Evolutionary conservation across 2,113 vertebrate species (phyloP).

Genomic region (Deroptyus accipitrinus): DNA sequence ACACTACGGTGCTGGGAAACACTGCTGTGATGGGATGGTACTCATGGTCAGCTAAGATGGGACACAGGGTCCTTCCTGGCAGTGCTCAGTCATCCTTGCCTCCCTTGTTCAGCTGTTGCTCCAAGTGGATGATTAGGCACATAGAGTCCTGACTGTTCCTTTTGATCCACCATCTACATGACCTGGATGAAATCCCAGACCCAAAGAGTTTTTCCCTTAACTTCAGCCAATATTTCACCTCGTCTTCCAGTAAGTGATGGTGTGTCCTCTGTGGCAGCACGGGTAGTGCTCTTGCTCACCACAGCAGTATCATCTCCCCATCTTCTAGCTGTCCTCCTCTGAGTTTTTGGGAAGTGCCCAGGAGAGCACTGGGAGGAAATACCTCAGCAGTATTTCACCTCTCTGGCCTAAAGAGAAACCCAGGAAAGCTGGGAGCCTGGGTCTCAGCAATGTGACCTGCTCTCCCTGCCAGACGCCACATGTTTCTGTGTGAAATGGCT

Average conservation of each 20-base stretch:
- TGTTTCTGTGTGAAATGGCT: not conserved
- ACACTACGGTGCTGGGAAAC: not conserved
- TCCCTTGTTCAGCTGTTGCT: not conserved
- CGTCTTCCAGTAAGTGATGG: constrained; percentile 9
- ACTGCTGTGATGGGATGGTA: not conserved
- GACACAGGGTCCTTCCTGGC: not conserved
- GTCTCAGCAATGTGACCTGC: not conserved
- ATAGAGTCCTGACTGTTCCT: not conserved
- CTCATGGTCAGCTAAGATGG: not conserved
- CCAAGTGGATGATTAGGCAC: constrained; percentile 11
- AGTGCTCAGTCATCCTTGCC: not conserved
- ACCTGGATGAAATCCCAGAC: constrained; percentile 40
- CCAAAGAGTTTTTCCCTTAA: constrained; percentile 8
- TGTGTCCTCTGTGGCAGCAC: not conserved
- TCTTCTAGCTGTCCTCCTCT: not conserved
- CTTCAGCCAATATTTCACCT: constrained; percentile 12
- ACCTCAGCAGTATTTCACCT: not conserved
- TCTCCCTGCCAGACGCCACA: not conserved
- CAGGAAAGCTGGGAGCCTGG: not conserved
- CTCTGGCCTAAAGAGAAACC: not conserved
- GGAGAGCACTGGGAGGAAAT: constrained; percentile 17
- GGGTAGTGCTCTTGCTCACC: not conserved
- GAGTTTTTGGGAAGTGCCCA: not conserved
- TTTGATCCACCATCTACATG: not conserved
- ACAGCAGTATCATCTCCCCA: not conserved